phyloP scores from a whole-genome alignment of 2,888 invertebrate species.

The Drosophila ezoana region DNA sequence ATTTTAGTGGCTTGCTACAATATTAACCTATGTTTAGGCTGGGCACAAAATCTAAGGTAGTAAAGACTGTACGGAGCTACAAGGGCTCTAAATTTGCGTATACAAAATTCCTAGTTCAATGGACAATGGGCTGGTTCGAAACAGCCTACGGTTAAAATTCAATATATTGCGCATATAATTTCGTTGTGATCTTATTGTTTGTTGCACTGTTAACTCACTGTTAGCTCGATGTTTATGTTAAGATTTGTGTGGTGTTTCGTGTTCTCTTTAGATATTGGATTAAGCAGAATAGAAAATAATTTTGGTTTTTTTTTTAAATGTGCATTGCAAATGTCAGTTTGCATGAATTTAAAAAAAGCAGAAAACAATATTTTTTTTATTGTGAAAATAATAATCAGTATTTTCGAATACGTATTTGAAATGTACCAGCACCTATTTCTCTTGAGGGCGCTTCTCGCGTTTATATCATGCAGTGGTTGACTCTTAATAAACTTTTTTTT shows the following conservation, averaged over 20 bases:
- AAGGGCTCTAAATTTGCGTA: conserved; percentile 22
- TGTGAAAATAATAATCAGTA: conserved; percentile 9
- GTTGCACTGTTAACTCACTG: conserved; percentile 34
- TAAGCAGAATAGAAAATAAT: conserved; percentile 26
- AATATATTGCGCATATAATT: conserved; percentile 8
- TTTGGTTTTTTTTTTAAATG: conserved; percentile 13
- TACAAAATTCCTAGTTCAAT: conserved; percentile 12
- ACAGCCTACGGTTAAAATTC: background rate
- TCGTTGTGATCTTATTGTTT: conserved; percentile 37
- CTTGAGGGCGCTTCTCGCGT: conserved; percentile 25
- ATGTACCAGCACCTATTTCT: conserved; percentile 11
- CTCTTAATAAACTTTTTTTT: conserved; percentile 27
- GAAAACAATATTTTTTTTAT: conserved; percentile 7
- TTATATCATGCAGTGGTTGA: conserved; percentile 53
- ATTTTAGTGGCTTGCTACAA: conserved; percentile 42
- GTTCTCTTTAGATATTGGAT: conserved; percentile 12
- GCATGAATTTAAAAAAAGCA: conserved; percentile 37
- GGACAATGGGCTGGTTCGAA: conserved; percentile 1
- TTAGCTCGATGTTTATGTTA: conserved; percentile 32
- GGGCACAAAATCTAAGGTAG: conserved; percentile 7
- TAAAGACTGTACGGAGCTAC: conserved; percentile 22
- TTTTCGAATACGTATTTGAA: conserved; percentile 5
- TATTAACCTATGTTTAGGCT: conserved; percentile 30
- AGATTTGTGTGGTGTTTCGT: conserved; percentile 20
- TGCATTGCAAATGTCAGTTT: conserved; percentile 32